phyloP scores from a whole-genome alignment of 2,888 invertebrate genomes.

The Girardia tigrina region DNA sequence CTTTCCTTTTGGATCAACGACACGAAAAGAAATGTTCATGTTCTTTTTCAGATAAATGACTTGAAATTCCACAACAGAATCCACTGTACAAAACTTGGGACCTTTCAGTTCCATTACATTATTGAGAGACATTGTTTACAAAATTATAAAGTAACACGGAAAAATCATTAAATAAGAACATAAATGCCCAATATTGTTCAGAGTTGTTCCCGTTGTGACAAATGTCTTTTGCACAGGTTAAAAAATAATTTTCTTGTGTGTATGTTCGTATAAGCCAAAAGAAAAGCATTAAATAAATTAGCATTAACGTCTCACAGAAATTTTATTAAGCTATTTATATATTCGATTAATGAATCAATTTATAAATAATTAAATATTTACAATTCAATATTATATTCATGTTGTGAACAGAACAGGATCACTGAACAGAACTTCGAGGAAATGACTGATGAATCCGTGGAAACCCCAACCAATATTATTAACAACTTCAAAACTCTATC shows the following conservation, averaged over 20 bases:
- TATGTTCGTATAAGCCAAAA: neutral
- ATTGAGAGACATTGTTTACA: neutral
- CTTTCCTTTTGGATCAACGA: neutral
- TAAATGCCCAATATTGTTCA: neutral
- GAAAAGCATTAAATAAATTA: neutral
- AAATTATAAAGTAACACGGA: neutral
- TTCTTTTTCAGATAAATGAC: neutral
- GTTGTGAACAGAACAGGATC: no score
- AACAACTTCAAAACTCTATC: neutral
- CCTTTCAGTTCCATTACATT: neutral
- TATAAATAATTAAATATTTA: no score
- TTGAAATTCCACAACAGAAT: neutral
- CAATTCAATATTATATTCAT: no score
- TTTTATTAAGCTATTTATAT: no score
- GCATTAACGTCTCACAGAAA: no score
- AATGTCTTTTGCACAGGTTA: neutral
- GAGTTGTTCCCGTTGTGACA: neutral
- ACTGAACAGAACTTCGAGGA: no score
- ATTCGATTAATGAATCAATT: no score
- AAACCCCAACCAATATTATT: neutral
- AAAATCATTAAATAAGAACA: neutral
- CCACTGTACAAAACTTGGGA: neutral
- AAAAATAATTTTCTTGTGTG: neutral
- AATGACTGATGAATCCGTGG: neutral
- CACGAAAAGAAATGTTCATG: neutral